Conservation (phyloP, 1,140 invertebrate genomes). For the Papilio polytes region DNA sequence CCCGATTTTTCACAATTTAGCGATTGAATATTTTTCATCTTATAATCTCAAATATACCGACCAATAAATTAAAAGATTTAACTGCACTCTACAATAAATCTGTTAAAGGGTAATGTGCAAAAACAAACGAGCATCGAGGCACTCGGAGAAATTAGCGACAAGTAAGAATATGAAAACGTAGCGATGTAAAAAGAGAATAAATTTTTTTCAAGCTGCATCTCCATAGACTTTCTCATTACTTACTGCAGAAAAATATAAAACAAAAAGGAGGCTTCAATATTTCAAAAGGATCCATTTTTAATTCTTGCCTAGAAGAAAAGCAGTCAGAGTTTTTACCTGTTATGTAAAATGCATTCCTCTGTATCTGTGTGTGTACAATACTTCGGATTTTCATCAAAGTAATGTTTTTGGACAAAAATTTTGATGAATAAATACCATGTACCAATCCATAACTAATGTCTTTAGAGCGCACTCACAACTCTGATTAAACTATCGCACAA, state of each 20-base stretch:
- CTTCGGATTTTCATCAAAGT: not conserved
- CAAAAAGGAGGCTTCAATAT: constrained; percentile 29
- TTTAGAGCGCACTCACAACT: too few relatives aligned
- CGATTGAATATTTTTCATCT: not conserved
- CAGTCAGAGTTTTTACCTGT: not conserved
- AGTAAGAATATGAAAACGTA: constrained; percentile 37
- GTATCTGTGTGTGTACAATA: not conserved
- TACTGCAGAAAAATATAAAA: constrained; percentile 33
- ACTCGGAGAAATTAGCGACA: constrained; percentile 38
- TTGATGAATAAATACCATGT: too few relatives aligned
- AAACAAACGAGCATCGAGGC: constrained; percentile 38
- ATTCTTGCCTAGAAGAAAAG: constrained; percentile 19
- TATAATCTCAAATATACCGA: not conserved
- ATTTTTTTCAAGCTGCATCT: constrained; percentile 26
- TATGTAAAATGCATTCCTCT: constrained; percentile 11
- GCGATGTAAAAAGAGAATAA: constrained; percentile 33
- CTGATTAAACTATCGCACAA: too few relatives aligned
- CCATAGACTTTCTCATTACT: constrained; percentile 29
- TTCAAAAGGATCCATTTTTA: constrained; percentile 26
- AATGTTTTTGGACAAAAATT: not conserved
- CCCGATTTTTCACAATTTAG: not conserved
- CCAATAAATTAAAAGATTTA: constrained; percentile 30
- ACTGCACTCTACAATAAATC: constrained; percentile 7
- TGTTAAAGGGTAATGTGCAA: constrained; percentile 23
- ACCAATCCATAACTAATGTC: too few relatives aligned